These are phyloP conservation scores for Pseudopleuronectes americanus DNA, from an alignment of 2,797 vertebrate species.

Conservation along the genomic window DNA sequence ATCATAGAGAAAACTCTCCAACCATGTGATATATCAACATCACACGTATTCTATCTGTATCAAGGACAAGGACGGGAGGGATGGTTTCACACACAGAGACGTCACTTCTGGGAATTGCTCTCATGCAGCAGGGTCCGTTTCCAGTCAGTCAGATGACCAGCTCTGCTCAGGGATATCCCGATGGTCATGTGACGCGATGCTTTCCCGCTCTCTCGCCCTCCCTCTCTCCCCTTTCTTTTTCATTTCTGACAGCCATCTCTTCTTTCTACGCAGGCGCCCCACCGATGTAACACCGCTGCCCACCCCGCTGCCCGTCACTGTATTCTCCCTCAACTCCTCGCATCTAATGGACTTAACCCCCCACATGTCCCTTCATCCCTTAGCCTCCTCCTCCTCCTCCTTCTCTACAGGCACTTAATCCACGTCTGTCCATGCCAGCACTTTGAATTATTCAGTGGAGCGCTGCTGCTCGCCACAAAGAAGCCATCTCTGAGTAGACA, in stretches of 20 bases:
- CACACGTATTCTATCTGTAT: constrained; percentile 11
- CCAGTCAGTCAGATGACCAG: constrained; percentile 79
- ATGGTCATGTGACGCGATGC: constrained; percentile 60
- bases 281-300: constrained; percentile 28
- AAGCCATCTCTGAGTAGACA: constrained; percentile 38
- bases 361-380: constrained; percentile 9
- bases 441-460: constrained; percentile 74
- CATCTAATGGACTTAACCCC: constrained; percentile 41
- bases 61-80: constrained; percentile 19
- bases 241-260: constrained; percentile 11
- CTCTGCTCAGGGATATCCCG: constrained; percentile 73
- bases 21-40: not conserved
- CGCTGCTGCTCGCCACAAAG: constrained; percentile 55
- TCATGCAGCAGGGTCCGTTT: constrained; percentile 63
- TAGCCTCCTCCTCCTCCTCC: constrained; percentile 12
- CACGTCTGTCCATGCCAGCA: constrained; percentile 48
- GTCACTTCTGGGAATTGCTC: constrained; percentile 74
- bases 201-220: not conserved
- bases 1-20: not conserved
- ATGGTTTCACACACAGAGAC: constrained; percentile 20
- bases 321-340: constrained; percentile 28
- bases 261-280: not conserved
- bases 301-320: not conserved
- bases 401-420: constrained; percentile 54
- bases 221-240: constrained; percentile 19